Evolutionary conservation across 2,113 vertebrate genomes (phyloP), one percentile per base, ranked within the genome.

Genomic region (Aspiorhynchus laticeps): DNA sequence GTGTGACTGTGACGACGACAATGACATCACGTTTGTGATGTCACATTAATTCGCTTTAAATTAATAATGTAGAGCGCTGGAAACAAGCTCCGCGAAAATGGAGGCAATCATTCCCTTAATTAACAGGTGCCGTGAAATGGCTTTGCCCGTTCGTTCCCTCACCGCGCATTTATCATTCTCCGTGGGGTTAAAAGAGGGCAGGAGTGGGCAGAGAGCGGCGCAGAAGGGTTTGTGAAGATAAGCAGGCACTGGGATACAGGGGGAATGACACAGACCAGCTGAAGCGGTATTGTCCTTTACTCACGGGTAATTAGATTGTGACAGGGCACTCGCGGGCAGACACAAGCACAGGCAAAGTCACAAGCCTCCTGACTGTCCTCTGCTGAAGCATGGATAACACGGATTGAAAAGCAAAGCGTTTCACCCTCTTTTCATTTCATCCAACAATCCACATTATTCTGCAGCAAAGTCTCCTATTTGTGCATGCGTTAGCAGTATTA

Each of bases 211-310:
- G 90, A 90, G 91, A 88, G 90, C 91, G 89, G 74, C 90, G 90
- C 90, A 91, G 90, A 91, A 92, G 91, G 92, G 88, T 91, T 92
- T 89, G 92, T 93, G 93, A 94, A 94, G 94, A 95, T 95, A 95
- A 95, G 94, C 94, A 94, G 94, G 94, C 90, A 77, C 91, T 91
- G 90, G 89, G 90, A 83, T 59, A 94, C 91, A 73, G 91, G 88
- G 91, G 93, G 93, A 94, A 94, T 94, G 94, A 95, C 94, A 95
- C 92, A 94, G 92, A 93, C 93, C 95, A 95, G 94, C 93, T 92
- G 93, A 94, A 93, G 93, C 93, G 93, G 94, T 92, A 95, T 94
- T 95, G 94, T 95, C 92, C 93, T 95, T 93, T 94, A 93, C 94
- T 94, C 93, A 91, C 90, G 88, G 92, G 91, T 95, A 95, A 95